phyloP scores from a whole-genome alignment of 1,140 invertebrate genomes.

The Tetragnatha versicolor region DNA sequence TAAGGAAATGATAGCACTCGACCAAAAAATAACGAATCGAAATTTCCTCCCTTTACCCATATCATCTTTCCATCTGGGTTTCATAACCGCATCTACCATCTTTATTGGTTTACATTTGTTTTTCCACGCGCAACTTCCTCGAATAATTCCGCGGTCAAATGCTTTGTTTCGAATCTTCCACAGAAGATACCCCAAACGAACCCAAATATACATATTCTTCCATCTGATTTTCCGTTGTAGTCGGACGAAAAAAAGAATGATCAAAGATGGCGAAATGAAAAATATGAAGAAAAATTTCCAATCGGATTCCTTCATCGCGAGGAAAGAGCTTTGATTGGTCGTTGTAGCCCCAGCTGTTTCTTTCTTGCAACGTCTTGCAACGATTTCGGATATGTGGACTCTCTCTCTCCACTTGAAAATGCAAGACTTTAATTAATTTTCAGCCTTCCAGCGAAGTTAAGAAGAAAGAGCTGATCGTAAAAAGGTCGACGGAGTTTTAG shows the following conservation, averaged over 20 bases:
- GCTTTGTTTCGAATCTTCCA: constrained; percentile 13
- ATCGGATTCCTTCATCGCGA: constrained; percentile 18
- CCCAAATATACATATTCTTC: not conserved
- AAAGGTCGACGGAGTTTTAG: not conserved
- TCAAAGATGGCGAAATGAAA: not conserved
- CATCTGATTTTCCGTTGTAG: not conserved
- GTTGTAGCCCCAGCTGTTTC: not conserved
- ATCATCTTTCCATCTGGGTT: no score
- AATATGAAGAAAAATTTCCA: constrained; percentile 13
- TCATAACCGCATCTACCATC: not conserved
- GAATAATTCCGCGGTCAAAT: constrained; percentile 6
- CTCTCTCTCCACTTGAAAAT: constrained; percentile 33
- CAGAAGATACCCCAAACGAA: not conserved
- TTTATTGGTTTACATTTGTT: constrained; percentile 27
- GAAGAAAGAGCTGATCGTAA: not conserved
- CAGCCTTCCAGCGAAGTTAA: constrained; percentile 23
- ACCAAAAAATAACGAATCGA: no score
- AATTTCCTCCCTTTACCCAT: no score
- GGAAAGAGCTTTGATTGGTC: not conserved
- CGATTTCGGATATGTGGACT: constrained; percentile 26
- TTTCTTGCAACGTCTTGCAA: no score
- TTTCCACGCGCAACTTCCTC: not conserved
- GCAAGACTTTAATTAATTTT: constrained; percentile 42
- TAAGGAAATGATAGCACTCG: no score
- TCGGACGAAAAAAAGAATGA: constrained; percentile 5